A percentile compares a stretch with the other conserved stretches of the same genome.
phyloP scores from a whole-genome alignment of 2,113 vertebrate genomes.

The Phalacrocorax brasilianus region DNA sequence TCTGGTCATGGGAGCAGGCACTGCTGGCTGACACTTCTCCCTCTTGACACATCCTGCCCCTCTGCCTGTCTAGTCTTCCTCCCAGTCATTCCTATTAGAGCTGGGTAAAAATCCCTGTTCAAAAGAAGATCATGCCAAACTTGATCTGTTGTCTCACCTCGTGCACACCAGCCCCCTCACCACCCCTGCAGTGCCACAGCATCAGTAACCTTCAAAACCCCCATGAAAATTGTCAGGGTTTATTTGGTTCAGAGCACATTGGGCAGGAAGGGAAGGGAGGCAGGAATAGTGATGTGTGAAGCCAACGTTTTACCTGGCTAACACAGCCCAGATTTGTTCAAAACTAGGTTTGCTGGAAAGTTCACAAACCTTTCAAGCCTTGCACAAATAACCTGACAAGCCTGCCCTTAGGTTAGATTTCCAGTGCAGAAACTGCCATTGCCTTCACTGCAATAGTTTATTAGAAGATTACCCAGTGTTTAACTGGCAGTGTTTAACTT shows the following conservation, averaged over 20 bases:
- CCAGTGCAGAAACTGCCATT: neutral
- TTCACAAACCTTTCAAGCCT: neutral
- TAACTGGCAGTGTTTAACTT: neutral
- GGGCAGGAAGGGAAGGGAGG: neutral
- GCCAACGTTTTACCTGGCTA: neutral
- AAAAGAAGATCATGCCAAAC: neutral
- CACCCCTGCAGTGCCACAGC: neutral
- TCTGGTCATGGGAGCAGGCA: neutral
- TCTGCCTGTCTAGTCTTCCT: neutral
- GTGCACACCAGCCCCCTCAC: neutral
- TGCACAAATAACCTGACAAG: neutral
- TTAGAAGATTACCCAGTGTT: neutral
- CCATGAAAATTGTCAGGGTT: neutral
- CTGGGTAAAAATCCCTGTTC: neutral
- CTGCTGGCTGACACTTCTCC: neutral
- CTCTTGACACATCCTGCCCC: neutral
- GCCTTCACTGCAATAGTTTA: neutral
- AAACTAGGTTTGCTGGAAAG: neutral
- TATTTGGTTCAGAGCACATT: neutral
- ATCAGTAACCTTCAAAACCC: neutral
- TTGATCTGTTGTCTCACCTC: neutral
- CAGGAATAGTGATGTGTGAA: neutral
- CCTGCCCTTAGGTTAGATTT: neutral
- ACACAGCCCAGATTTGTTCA: neutral
- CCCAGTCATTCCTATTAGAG: neutral